A percentile compares a stretch with the other conserved stretches of the same genome.
These are phyloP conservation scores for Apus apus DNA, from an alignment of 2,113 vertebrate species.

Conservation along the genomic window DNA sequence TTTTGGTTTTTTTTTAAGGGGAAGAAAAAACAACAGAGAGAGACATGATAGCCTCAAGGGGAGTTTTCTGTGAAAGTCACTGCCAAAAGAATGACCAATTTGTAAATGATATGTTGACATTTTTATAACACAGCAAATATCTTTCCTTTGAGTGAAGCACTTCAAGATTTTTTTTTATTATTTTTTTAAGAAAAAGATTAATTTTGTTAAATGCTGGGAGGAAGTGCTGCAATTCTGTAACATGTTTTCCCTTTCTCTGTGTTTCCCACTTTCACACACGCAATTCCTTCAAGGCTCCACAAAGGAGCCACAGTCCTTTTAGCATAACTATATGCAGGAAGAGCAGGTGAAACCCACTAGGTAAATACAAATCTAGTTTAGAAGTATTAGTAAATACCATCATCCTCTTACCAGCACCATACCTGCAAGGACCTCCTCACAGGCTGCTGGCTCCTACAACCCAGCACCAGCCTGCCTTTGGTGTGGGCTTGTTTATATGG, in stretches of 20 bases:
- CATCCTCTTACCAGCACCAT: neutral
- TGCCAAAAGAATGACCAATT: slow-evolving; percentile 60
- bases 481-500: neutral
- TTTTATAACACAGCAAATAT: slow-evolving; percentile 42
- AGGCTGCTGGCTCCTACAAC: neutral
- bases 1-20: neutral
- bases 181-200: neutral
- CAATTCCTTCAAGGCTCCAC: neutral
- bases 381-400: neutral
- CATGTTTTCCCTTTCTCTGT: neutral
- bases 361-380: neutral
- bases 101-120: slow-evolving; percentile 58
- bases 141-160: slow-evolving; percentile 27
- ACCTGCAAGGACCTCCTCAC: neutral
- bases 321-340: neutral
- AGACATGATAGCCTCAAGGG: slow-evolving; percentile 30
- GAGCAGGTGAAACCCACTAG: neutral
- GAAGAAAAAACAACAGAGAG: slow-evolving; percentile 1
- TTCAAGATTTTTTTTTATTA: neutral
- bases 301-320: neutral
- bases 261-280: neutral
- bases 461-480: neutral
- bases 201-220: slow-evolving; percentile 11
- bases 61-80: slow-evolving; percentile 46
- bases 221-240: neutral